These are phyloP conservation scores for Takifugu flavidus DNA, from an alignment of 2,113 vertebrate species.

Conservation along the genomic window DNA sequence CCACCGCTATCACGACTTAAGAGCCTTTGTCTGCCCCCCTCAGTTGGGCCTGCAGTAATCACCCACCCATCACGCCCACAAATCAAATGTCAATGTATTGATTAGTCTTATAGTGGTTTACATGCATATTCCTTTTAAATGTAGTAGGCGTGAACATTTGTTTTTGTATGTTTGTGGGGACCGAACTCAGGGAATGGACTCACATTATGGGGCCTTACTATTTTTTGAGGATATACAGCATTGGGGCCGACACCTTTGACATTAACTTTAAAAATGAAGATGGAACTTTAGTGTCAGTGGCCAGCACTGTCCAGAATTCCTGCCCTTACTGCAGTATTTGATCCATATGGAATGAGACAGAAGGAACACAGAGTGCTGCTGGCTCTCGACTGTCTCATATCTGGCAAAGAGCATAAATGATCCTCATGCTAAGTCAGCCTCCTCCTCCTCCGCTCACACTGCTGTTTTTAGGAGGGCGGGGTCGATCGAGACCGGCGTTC, in stretches of 20 bases:
- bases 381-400: conserved; percentile 21
- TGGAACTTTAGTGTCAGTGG: no score
- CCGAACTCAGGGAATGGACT: no score
- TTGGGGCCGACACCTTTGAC: no score
- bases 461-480: conserved; percentile 3
- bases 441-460: conserved; percentile 10
- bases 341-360: conserved; percentile 63
- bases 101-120: neutral
- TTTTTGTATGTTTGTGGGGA: no score
- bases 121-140: no score
- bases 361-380: conserved; percentile 25
- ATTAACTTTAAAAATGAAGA: no score
- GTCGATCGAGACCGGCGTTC: conserved; percentile 7
- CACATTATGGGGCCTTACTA: no score
- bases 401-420: no score
- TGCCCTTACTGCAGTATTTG: conserved; percentile 42
- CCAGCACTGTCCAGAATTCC: no score
- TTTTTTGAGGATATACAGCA: no score
- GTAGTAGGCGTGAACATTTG: no score
- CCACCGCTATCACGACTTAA: conserved; percentile 26
- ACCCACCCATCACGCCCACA: conserved; percentile 18
- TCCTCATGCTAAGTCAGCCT: conserved; percentile 25
- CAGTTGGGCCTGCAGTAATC: conserved; percentile 38
- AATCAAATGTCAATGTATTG: conserved; percentile 47
- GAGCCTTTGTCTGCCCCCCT: neutral